Evolutionary conservation across 2,888 invertebrate genomes (phyloP), one percentile per base, ranked within the genome.

Genomic region (Macaria liturata): DNA sequence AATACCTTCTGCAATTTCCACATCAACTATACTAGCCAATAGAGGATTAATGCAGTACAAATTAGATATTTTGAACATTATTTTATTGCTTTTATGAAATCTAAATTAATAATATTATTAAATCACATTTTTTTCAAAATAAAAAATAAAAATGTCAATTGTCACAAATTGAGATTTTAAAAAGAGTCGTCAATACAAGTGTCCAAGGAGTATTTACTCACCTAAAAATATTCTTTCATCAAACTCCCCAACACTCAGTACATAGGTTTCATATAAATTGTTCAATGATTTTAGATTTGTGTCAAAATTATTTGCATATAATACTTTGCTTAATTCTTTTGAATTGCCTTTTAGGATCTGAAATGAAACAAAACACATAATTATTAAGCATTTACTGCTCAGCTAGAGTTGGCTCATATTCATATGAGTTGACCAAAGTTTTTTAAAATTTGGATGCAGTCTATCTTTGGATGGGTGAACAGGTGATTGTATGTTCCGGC

Each of bases 171-270:
- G 20, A 20, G 20, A 20, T 20, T 20, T 20, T 20, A 20, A 20
- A 20, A 20, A 20, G 20, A 20, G 20, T 20, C 2, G 20, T 20
- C 20, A 20, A 20, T 20, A 20, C 34, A 37, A 7, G 34, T 6
- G 20, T 39, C 40, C 20, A 49, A 55, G 53, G 46, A 46, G 46
- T 50, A 44, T 52, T 34, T 54, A 79, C 86, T 94, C 93, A 93
- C 96, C 96, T 75, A 98, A 93, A 89, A 99, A 98, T 84, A 99
- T 97, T 76, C 98, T 94, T 86, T 99, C 99, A 84, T 99, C 99
- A 84, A 99, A 97, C 84, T 98, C 98, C 1, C 98, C 98, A 61
- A 96, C 96, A 80, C 95, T 97, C 43, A 98, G 90, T 32, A 99
- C 96, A 84, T 96, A 97, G 53, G 96, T 96, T 80, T 98, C 98